These are phyloP conservation scores for Pilophorus perplexus DNA, from an alignment of 2,888 invertebrate genomes.

Conservation along the genomic window DNA sequence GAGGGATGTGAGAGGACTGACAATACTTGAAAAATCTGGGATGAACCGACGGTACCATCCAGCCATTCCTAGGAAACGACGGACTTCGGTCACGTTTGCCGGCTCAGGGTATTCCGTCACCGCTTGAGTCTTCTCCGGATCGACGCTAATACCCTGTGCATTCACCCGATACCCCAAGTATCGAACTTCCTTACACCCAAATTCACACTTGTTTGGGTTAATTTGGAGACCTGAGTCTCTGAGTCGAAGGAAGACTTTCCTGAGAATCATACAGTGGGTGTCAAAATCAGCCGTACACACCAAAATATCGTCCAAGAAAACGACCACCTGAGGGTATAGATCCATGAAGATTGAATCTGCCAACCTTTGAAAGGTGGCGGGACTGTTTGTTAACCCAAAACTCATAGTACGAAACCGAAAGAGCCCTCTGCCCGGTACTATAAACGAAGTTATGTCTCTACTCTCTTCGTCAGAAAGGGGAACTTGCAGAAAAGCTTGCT, in stretches of 20 bases:
- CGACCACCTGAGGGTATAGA: no score
- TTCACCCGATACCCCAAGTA: slow-evolving; percentile 47
- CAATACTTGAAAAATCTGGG: slow-evolving; percentile 21
- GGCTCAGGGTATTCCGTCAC: no score
- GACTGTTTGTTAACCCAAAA: no score
- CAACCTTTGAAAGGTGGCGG: background rate
- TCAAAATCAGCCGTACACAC: slow-evolving; percentile 20
- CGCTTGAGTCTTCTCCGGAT: no score
- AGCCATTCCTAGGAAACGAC: no score
- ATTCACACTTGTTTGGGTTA: slow-evolving; percentile 23
- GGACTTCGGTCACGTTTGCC: no score
- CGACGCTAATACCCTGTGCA: no score
- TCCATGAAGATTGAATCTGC: background rate
- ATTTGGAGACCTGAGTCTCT: slow-evolving; percentile 9
- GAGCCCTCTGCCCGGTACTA: no score
- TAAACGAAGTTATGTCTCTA: background rate
- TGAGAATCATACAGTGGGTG: slow-evolving; percentile 2
- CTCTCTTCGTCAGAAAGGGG: slow-evolving; percentile 8
- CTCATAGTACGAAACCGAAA: background rate
- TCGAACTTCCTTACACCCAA: slow-evolving; percentile 19
- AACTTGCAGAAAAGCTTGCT: background rate
- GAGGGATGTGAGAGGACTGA: slow-evolving; percentile 10
- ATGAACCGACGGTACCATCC: slow-evolving; percentile 31
- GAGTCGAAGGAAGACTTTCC: slow-evolving; percentile 18
- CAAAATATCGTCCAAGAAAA: slow-evolving; percentile 24